Base-by-base conservation (phyloP, 2,113 vertebrate species). In the Oreochromis tanganicae region DNA sequence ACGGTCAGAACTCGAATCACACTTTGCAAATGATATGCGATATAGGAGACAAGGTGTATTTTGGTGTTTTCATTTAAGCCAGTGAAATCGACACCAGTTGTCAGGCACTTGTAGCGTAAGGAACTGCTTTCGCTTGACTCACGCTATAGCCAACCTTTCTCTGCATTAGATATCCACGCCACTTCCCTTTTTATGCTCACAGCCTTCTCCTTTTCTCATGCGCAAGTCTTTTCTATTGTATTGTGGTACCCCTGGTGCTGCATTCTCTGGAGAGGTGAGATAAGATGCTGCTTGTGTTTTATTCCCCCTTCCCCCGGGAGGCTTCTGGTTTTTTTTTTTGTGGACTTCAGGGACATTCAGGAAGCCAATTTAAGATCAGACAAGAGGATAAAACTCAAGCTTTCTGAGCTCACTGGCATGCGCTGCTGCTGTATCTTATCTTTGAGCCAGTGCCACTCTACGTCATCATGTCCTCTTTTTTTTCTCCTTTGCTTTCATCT, bases 351-450 rank as follows among this genome's bases (percentile, higher is more conserved):
- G 90, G 85, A 92, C 88, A 84, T 88, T 82, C 85, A 59, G 55
- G 71, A 46, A 73, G 81, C 52, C 54, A 4, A 55, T 94, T 93
- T 90, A 83, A 94, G 92, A 94, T 91, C 85, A 94, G 89, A 91
- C 27, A 17, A 55, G 73, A 73, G 81, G 61, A 84, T 92, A 88
- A 90, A 91, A 92, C 68, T 55, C 27, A 68, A 92, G 87, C 88
- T 59, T 38, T 85, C 81, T 92, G 66, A 78, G 73, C 36, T 66
- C 71, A 83, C 50, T 85, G 80, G 46, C 73, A 12, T 90, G 66
- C 88, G 85, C 87, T 80, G 82, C 84, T 82, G 82, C 61, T 79
- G 59, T 83, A 57, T 85, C 85, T 91, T 91, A 89, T 91, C 88
- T 85, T 16, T 80, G 27, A 87, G 80, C 85, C 75, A 13, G 17